These are phyloP conservation scores for Onthophagus taurus DNA, from an alignment of 1,140 invertebrate genomes.

Conservation along the genomic window DNA sequence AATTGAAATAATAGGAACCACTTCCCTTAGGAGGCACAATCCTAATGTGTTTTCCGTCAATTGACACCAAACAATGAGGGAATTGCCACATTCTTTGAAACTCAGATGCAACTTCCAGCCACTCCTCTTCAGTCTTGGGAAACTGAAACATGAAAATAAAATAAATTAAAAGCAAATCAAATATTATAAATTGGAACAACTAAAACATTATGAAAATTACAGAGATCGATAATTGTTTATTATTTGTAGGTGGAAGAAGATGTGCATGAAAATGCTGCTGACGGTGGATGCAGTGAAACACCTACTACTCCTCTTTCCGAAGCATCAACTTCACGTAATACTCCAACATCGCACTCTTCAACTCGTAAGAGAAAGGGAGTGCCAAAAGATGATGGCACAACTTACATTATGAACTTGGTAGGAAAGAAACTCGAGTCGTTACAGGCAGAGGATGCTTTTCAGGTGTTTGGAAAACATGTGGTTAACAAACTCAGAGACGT, in stretches of 20 bases:
- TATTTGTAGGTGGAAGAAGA: constrained; percentile 9
- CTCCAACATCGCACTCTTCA: constrained; percentile 7
- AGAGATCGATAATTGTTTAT: constrained; percentile 8
- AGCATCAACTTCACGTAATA: constrained; percentile 6
- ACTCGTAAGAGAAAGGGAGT: constrained; percentile 4
- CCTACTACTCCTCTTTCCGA: constrained; percentile 11
- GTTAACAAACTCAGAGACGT: not conserved
- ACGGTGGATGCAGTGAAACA: constrained; percentile 7
- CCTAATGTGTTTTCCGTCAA: constrained; percentile 22
- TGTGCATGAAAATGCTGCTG: constrained; percentile 10
- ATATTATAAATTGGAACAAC: not conserved
- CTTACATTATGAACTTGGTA: not conserved
- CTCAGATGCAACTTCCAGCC: constrained; percentile 23
- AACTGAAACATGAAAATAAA: constrained; percentile 11
- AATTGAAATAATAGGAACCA: constrained; percentile 31
- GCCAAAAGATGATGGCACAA: not conserved
- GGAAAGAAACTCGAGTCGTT: not conserved
- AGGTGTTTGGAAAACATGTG: not conserved
- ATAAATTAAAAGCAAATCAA: not conserved
- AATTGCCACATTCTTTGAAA: constrained; percentile 27
- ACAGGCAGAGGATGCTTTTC: not conserved
- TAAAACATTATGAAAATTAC: constrained; percentile 12
- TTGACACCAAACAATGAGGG: constrained; percentile 33
- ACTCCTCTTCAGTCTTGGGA: constrained; percentile 21
- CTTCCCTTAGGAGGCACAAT: constrained; percentile 7